Conservation (phyloP, 1,140 invertebrate genomes). For the Halyomorpha halys region DNA sequence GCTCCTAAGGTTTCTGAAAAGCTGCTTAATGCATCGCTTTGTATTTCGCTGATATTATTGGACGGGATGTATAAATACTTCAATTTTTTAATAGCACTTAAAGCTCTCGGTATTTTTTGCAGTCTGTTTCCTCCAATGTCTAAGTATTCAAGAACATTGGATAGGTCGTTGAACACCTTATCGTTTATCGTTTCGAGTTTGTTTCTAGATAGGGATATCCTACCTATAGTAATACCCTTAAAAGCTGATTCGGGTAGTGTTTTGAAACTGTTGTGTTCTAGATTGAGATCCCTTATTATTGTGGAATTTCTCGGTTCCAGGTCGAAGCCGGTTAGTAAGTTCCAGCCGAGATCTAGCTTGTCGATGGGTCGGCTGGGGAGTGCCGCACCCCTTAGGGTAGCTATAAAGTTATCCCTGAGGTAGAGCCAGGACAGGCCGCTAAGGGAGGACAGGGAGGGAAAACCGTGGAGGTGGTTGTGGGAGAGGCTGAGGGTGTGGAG, state of each 20-base stretch:
- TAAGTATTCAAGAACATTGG: slow-evolving; percentile 64
- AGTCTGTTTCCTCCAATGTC: slow-evolving; percentile 75
- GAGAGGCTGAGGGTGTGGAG: slow-evolving; percentile 63
- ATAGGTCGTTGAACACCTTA: slow-evolving; percentile 56
- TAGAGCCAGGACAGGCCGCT: slow-evolving; percentile 55
- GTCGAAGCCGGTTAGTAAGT: slow-evolving; percentile 52
- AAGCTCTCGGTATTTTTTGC: slow-evolving; percentile 51
- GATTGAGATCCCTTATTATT: slow-evolving; percentile 65
- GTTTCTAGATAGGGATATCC: slow-evolving; percentile 71
- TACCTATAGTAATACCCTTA: slow-evolving; percentile 52
- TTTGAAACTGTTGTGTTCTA: slow-evolving; percentile 64
- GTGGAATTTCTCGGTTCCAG: slow-evolving; percentile 52
- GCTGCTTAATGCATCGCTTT: slow-evolving; percentile 41
- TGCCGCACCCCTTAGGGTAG: slow-evolving; percentile 48
- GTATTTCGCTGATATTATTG: slow-evolving; percentile 55
- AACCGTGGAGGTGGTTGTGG: slow-evolving; percentile 58
- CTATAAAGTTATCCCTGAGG: slow-evolving; percentile 66
- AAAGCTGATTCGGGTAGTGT: slow-evolving; percentile 54
- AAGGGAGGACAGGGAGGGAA: slow-evolving; percentile 35
- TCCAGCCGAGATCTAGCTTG: slow-evolving; percentile 75
- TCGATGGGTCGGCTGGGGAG: slow-evolving; percentile 54
- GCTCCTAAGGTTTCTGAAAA: slow-evolving; percentile 55
- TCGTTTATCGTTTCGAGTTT: slow-evolving; percentile 54
- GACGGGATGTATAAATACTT: slow-evolving; percentile 74
- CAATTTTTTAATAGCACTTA: slow-evolving; percentile 50